Conservation (phyloP, 2,113 vertebrate genomes). For the Thamnaconus septentrionalis region DNA sequence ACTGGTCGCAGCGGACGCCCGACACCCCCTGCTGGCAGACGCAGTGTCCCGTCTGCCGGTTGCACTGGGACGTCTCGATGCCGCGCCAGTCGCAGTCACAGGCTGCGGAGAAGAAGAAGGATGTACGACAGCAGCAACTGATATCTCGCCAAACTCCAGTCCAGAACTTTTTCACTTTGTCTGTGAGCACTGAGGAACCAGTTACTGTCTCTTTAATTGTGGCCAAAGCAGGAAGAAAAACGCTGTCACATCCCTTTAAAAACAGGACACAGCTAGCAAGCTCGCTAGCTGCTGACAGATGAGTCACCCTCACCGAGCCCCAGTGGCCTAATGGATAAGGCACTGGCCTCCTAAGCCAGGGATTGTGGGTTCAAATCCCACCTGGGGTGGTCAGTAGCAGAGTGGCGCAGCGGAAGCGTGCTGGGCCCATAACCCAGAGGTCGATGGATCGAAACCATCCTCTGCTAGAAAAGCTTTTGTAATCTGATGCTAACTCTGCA, state of each 20-base stretch:
- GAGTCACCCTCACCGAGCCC: conserved; percentile 27
- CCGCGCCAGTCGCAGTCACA: conserved; percentile 92
- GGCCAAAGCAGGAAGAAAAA: too few species aligned
- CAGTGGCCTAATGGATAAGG: conserved; percentile 77
- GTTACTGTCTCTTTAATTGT: too few species aligned
- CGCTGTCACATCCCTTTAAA: too few species aligned
- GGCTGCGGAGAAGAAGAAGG: conserved; percentile 65
- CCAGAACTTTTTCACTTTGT: too few species aligned
- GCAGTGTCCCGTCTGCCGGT: conserved; percentile 87
- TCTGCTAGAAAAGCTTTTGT: conserved; percentile 29
- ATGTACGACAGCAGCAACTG: not conserved
- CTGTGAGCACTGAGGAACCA: too few species aligned
- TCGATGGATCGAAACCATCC: conserved; percentile 78
- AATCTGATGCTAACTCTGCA: too few species aligned
- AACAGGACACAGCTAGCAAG: too few species aligned
- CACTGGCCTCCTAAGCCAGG: conserved; percentile 71
- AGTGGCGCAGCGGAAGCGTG: conserved; percentile 77
- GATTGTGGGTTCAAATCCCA: conserved; percentile 68
- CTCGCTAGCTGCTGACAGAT: too few species aligned
- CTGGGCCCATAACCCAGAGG: conserved; percentile 78
- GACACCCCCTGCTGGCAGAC: conserved; percentile 89
- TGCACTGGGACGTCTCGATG: conserved; percentile 86
- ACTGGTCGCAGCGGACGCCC: conserved; percentile 94
- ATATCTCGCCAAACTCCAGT: too few species aligned
- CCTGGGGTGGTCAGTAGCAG: conserved; percentile 65